Evolutionary conservation across 1,140 invertebrate genomes (phyloP), one percentile per base, ranked within the genome.

Genomic region (Mycetomoellerius zeteki): DNA sequence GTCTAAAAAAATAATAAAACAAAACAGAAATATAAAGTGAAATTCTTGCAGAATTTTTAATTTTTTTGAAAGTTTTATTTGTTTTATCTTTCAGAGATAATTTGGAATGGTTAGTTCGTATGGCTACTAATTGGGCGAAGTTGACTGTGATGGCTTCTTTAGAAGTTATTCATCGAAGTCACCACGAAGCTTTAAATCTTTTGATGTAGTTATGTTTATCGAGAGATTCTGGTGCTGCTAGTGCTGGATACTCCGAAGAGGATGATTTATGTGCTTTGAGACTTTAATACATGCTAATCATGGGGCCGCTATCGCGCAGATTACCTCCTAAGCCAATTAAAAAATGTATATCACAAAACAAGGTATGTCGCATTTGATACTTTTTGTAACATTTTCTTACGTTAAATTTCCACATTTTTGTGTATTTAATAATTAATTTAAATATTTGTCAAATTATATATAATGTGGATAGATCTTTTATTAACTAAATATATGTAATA

Each of bases 101-200:
- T 95, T 96, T 99, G 50, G 99, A 99, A 93, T 99, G 99, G 99
- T 95, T 99, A 73, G 98, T 98, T 0, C 96, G 99, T 82, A n/a
- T n/a, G n/a, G 99, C 99, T 0, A 99, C 99, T 12, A 99, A 99
- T 95, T 99, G 99, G 99, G 99, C 99, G 0, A 99, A 99, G 95
- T 96, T 99, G 88, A 99, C 99, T 56, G 99, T 99, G 0, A 99
- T 99, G 43, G 99, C 99, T 1, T 99, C 99, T 85, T 96, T 99
- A 30, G n/a, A n/a, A n/a, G 99, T 99, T 0, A 99, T 99, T 92
- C 99, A 99, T 94, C 97, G 98, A 65, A 98, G 98, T 54, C 98
- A 98, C 89, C 97, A 97, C 93, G 98, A 98, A 95, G 98, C 98
- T 21, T 95, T 99, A 1, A 56, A 98, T 98, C 88, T 96, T 99